phyloP scores from a whole-genome alignment of 1,140 invertebrate species.

The Drosophila obscura region DNA sequence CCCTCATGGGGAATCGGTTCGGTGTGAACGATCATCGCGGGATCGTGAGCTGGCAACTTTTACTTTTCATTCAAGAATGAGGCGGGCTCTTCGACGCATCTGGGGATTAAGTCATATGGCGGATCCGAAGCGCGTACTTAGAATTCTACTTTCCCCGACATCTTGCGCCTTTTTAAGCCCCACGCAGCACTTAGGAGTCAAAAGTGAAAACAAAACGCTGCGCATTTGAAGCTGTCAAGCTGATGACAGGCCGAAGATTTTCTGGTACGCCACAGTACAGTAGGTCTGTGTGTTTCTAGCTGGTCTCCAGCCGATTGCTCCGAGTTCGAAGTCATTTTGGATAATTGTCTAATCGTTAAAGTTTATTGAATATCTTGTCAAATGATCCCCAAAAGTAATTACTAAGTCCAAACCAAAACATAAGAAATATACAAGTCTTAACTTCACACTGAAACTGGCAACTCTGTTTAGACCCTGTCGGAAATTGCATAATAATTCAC shows the following conservation, averaged over 20 bases:
- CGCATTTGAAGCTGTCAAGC: constrained; percentile 22
- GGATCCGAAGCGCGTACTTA: constrained; percentile 22
- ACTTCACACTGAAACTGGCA: constrained; percentile 37
- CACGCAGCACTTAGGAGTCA: constrained; percentile 55
- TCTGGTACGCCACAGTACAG: constrained; percentile 7
- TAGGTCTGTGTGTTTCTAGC: background rate
- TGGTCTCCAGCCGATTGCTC: no score
- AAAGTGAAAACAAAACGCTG: constrained; percentile 61
- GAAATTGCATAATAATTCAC: constrained; percentile 63
- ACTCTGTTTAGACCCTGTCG: constrained; percentile 12
- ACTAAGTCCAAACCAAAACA: constrained; percentile 21
- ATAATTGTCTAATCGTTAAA: constrained; percentile 27
- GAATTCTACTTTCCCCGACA: constrained; percentile 70
- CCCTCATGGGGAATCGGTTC: constrained; percentile 22
- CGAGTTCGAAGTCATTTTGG: constrained; percentile 7
- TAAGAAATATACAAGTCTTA: constrained; percentile 34
- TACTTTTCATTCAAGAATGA: constrained; percentile 76
- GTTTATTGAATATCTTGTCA: constrained; percentile 41
- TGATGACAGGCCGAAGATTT: constrained; percentile 6
- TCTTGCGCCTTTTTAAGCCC: constrained; percentile 23
- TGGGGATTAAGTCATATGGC: constrained; percentile 66
- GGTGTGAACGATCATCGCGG: constrained; percentile 40
- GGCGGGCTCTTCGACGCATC: constrained; percentile 24
- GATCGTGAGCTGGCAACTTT: constrained; percentile 64
- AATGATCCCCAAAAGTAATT: constrained; percentile 49